Evolutionary conservation across 2,888 invertebrate genomes (phyloP).

Genomic region (Dryocosmus kuriphilus): DNA sequence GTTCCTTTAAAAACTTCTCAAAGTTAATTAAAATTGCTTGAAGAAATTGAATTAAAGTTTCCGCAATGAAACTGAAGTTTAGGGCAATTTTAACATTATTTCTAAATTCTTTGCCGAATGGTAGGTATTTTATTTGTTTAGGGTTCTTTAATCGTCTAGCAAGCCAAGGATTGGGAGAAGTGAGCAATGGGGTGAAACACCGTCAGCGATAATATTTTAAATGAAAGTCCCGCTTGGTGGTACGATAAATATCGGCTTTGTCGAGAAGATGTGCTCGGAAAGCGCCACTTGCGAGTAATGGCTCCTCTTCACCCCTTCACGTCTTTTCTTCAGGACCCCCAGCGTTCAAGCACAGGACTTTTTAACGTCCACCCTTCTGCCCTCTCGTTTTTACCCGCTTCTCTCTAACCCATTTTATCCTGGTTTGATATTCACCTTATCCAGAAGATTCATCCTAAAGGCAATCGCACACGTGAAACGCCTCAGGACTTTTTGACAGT

Average conservation of each 20-base stretch:
- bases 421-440: constrained; percentile 42
- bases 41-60: too few species aligned
- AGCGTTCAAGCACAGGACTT: constrained; percentile 52
- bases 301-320: constrained; percentile 60
- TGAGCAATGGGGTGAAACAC: constrained; percentile 55
- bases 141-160: not conserved
- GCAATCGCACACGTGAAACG: constrained; percentile 54
- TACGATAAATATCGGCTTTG: constrained; percentile 75
- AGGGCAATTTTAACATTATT: too few species aligned
- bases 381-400: constrained; percentile 39
- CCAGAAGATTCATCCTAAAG: constrained; percentile 48
- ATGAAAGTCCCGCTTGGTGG: constrained; percentile 68
- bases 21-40: too few species aligned
- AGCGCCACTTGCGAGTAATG: constrained; percentile 77
- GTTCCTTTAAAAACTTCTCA: not conserved
- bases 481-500: constrained; percentile 47
- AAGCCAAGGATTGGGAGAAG: not conserved
- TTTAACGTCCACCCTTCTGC: constrained; percentile 48
- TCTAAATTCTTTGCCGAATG: too few species aligned
- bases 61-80: too few species aligned
- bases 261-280: constrained; percentile 71
- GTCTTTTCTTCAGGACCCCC: constrained; percentile 49
- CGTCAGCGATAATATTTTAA: constrained; percentile 75
- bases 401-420: constrained; percentile 51
- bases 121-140: not conserved